A percentile compares a stretch with the other conserved stretches of the same genome.
Evolutionary conservation across 1,140 invertebrate species (phyloP).

Genomic region (Ruditapes philippinarum): DNA sequence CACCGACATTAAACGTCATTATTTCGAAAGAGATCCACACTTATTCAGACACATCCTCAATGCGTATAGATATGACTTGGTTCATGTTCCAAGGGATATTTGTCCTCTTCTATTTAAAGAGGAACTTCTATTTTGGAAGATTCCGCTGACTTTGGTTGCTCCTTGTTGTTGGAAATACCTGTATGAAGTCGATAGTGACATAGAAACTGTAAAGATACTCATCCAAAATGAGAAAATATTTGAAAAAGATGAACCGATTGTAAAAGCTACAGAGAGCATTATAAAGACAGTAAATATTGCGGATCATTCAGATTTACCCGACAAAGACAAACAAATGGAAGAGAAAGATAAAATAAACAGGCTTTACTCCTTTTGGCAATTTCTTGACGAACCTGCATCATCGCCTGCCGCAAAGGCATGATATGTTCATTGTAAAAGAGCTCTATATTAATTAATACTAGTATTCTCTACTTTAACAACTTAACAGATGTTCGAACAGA

Average conservation of each 20-base stretch:
- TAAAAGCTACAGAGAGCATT: neutral
- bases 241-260: neutral
- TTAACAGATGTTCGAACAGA: no score
- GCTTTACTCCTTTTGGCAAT: neutral
- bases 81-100: constrained; percentile 98
- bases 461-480: no score
- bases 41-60: constrained; percentile 98
- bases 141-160: constrained; percentile 1
- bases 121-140: constrained; percentile 73
- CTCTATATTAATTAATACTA: no score
- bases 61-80: constrained; percentile 97
- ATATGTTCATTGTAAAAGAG: no score
- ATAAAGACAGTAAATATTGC: neutral
- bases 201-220: neutral
- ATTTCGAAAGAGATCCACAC: constrained; percentile 97
- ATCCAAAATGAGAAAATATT: neutral
- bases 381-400: constrained; percentile 29
- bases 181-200: neutral
- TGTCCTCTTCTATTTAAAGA: constrained; percentile 88
- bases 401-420: constrained; percentile 17
- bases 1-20: neutral
- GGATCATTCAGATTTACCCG: neutral
- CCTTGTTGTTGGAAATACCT: constrained; percentile 51
- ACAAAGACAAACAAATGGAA: neutral
- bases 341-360: no score